Percentiles rank a stretch among this genome's conserved stretches.
phyloP scores from a whole-genome alignment of 2,797 vertebrate species.

The Harpagifer antarcticus region DNA sequence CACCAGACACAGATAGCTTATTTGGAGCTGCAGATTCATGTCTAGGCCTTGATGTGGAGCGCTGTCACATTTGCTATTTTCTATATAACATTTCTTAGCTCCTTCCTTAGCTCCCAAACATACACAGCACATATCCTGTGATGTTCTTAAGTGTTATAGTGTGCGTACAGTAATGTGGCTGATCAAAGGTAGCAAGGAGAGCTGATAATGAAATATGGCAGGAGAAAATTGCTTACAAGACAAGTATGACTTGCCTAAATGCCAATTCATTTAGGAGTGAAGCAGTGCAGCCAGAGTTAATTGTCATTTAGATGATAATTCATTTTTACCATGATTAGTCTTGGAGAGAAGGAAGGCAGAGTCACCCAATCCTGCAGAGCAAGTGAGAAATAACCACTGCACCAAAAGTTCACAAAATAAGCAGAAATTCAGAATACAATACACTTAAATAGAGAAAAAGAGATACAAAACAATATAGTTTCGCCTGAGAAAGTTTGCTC shows the following conservation, averaged over 20 bases:
- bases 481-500: conserved; percentile 15
- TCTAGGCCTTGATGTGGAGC: conserved; percentile 58
- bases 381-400: not conserved
- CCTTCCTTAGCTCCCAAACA: conserved; percentile 22
- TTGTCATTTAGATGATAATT: conserved; percentile 42
- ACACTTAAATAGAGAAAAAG: not conserved
- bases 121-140: conserved; percentile 12
- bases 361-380: conserved; percentile 2
- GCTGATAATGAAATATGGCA: conserved; percentile 37
- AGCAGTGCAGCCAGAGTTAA: conserved; percentile 9
- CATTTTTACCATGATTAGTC: conserved; percentile 4
- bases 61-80: conserved; percentile 53
- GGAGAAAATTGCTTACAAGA: conserved; percentile 36
- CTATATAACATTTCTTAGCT: conserved; percentile 34
- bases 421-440: not conserved
- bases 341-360: not conserved
- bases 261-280: conserved; percentile 30
- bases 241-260: conserved; percentile 24
- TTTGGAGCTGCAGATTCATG: conserved; percentile 52
- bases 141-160: conserved; percentile 41
- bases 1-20: conserved; percentile 47
- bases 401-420: not conserved
- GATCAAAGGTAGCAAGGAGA: conserved; percentile 44
- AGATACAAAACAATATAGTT: not conserved
- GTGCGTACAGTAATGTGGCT: conserved; percentile 17